Evolutionary conservation across 2,797 vertebrate genomes (phyloP).

Genomic region (Euthynnus affinis): DNA sequence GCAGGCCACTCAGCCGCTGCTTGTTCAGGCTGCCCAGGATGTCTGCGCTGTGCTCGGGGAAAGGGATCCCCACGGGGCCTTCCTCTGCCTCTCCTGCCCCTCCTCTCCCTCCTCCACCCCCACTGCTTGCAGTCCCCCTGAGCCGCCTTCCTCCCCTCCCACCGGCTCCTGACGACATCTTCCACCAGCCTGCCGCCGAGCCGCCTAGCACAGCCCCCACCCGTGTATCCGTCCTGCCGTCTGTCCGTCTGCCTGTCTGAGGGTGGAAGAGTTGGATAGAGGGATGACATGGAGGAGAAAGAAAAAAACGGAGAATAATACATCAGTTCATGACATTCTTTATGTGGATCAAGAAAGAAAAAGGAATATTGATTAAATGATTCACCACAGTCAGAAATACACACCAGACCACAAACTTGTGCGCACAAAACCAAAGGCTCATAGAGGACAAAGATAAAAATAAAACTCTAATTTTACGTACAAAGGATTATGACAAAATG

Average conservation of each 20-base stretch:
- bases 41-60: slow-evolving; percentile 98
- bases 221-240: slow-evolving; percentile 90
- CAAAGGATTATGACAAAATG: not conserved
- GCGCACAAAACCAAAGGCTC: not conserved
- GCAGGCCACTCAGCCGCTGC: slow-evolving; percentile 93
- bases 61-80: slow-evolving; percentile 98
- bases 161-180: slow-evolving; percentile 91
- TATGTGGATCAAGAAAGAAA: slow-evolving; percentile 33
- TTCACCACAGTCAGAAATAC: slow-evolving; percentile 33
- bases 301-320: slow-evolving; percentile 37
- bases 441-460: not conserved
- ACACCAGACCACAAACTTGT: slow-evolving; percentile 16
- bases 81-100: slow-evolving; percentile 87
- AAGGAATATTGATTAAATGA: slow-evolving; percentile 43
- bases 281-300: slow-evolving; percentile 25
- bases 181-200: slow-evolving; percentile 92
- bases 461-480: not conserved
- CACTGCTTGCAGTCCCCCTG: slow-evolving; percentile 74
- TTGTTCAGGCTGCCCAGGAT: slow-evolving; percentile 96
- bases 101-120: slow-evolving; percentile 75
- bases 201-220: slow-evolving; percentile 88
- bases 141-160: slow-evolving; percentile 86
- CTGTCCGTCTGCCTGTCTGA: slow-evolving; percentile 88
- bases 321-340: slow-evolving; percentile 46
- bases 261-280: slow-evolving; percentile 32